Conservation (phyloP, 2,113 vertebrate genomes). For the Strigops habroptila region DNA sequence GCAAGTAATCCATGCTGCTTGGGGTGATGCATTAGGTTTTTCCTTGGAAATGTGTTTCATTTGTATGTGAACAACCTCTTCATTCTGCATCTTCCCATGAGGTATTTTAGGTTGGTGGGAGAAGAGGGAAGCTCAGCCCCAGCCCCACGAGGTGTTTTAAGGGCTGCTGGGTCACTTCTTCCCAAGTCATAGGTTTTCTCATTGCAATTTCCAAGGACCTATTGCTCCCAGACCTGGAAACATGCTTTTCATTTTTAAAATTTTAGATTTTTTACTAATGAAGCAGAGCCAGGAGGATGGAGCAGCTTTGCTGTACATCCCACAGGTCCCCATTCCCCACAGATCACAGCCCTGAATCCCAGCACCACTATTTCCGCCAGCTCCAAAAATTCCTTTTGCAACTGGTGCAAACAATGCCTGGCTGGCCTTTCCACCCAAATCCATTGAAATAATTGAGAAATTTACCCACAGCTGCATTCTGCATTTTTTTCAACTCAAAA, state of each 20-base stretch:
- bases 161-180: neutral
- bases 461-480: slow-evolving; percentile 17
- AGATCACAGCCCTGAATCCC: neutral
- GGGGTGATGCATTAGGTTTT: neutral
- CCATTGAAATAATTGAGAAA: slow-evolving; percentile 21
- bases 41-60: neutral
- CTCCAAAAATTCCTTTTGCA: slow-evolving; percentile 36
- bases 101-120: neutral
- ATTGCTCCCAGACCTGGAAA: neutral
- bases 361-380: neutral
- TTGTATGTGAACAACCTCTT: neutral
- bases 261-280: neutral
- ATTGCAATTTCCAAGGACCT: neutral
- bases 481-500: slow-evolving; percentile 16
- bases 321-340: neutral
- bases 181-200: neutral
- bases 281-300: neutral
- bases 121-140: neutral
- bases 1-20: neutral
- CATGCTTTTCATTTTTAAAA: neutral
- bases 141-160: neutral
- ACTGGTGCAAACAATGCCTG: neutral
- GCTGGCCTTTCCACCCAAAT: slow-evolving; percentile 4
- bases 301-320: neutral
- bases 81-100: neutral